Conservation (phyloP, 2,797 vertebrate species). For the Pseudopleuronectes americanus region DNA sequence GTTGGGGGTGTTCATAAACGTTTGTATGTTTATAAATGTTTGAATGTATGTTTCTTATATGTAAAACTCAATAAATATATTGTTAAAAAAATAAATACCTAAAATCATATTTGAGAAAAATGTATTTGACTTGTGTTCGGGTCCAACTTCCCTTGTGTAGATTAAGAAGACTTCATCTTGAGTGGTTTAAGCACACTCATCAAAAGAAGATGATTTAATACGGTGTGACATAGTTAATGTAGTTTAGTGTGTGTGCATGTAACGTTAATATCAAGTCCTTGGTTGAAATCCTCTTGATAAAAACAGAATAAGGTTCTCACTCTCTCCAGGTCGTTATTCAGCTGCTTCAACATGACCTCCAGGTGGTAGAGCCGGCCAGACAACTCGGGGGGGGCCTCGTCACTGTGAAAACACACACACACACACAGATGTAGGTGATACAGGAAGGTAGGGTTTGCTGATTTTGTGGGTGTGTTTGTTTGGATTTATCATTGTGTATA, state of each 20-base stretch:
- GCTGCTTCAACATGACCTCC: conserved; percentile 92
- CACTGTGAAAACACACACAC: conserved; percentile 77
- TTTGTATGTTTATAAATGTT: no score
- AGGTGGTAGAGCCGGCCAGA: conserved; percentile 90
- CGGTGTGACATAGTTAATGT: neutral
- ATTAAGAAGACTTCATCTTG: no score
- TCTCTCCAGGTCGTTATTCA: conserved; percentile 92
- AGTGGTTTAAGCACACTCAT: no score
- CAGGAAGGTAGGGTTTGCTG: conserved; percentile 5
- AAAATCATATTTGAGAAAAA: no score
- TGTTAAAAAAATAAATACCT: no score
- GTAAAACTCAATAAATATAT: no score
- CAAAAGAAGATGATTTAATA: no score
- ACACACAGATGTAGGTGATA: neutral
- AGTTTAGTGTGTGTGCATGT: neutral
- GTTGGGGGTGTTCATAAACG: no score
- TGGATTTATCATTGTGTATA: neutral
- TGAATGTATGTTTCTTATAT: no score
- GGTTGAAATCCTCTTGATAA: neutral
- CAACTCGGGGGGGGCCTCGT: conserved; percentile 84
- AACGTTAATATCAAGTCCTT: neutral
- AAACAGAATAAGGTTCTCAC: conserved; percentile 67
- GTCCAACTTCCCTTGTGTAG: no score
- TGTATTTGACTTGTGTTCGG: no score
- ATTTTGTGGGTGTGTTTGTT: neutral